Base-by-base conservation (phyloP, 1,140 invertebrate genomes). In the Nomia melanderi region DNA sequence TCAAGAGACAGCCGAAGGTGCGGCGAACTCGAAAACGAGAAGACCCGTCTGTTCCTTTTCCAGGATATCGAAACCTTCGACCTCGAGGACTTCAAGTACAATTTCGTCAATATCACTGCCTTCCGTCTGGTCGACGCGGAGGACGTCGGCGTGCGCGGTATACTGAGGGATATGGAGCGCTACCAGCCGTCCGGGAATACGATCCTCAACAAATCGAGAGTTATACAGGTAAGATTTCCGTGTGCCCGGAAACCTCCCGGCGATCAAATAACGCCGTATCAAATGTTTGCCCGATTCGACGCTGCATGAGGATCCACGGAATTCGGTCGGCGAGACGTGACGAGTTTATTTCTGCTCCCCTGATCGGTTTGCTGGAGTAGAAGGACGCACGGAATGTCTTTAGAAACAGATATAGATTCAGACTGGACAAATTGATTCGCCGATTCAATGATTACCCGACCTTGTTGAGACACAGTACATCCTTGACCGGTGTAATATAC, bases 41-140 rank as follows among this genome's bases (percentile, higher is more conserved):
- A 8, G 8, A 1, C 60, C 39, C 27, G 29, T 70, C 53, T 60
- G 17, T 73, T 33, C 65, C 41, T 79, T 65, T 77, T 84, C 62
- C 67, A 94, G 94, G 94, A 95, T 90, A 92, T 94, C 75, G 94
- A 95, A 87, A 93, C 93, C 20, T 94, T 94, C 87, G 93, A 95
- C 86, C 90, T 94, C 71, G 94, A 95, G 82, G 94, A 94, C 86
- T 95, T 95, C 90, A 93, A 93, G 86, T 94, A 95, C 89, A 94
- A 94, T 88, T 94, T 94, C 86, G 94, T 95, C 78, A 95, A 95
- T 90, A 95, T 95, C 82, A 95, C 94, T 59, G 93, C 94, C 47
- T 95, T 94, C 87, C 93, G 94, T 82, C 88, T 95, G 77, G 94
- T 95, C 25, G 93, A 94, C 84, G 93, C 92, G 17, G 94, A 94